Conservation (phyloP, 2,113 vertebrate genomes). For the cat (Felis catus) region DNA sequence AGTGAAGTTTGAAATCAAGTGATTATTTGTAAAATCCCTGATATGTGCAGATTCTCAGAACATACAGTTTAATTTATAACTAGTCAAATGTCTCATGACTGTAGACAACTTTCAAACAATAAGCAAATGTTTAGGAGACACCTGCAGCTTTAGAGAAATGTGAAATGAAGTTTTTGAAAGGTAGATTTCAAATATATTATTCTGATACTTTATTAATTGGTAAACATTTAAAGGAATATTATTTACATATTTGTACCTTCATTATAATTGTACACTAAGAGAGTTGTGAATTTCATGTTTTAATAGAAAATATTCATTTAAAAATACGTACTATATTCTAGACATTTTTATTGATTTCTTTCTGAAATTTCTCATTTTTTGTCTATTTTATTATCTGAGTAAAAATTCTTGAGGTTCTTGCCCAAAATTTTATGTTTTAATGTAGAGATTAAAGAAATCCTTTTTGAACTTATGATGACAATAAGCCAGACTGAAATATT, state of each 20-base stretch:
- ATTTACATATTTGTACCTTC: neutral
- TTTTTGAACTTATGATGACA: constrained; percentile 65
- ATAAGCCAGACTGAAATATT: constrained; percentile 71
- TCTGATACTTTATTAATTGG: neutral
- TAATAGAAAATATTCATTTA: constrained; percentile 7
- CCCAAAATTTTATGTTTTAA: constrained; percentile 45
- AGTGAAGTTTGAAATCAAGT: neutral
- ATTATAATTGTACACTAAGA: neutral
- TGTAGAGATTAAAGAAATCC: constrained; percentile 58
- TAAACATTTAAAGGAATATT: neutral
- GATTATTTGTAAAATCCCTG: neutral
- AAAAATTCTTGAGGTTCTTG: constrained; percentile 60
- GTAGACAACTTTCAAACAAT: neutral
- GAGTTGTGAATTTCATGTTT: constrained; percentile 26
- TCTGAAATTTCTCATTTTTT: constrained; percentile 49
- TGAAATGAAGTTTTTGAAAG: constrained; percentile 12
- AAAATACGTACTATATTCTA: neutral
- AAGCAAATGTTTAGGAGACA: neutral
- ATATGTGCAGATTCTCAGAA: neutral
- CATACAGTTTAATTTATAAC: neutral
- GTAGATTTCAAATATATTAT: neutral
- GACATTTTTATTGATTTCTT: constrained; percentile 41
- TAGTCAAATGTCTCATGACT: neutral
- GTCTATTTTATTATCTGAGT: constrained; percentile 37
- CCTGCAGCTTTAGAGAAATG: neutral